Base-by-base conservation (phyloP, 2,113 vertebrate genomes). In the Pseudorasbora parva region DNA sequence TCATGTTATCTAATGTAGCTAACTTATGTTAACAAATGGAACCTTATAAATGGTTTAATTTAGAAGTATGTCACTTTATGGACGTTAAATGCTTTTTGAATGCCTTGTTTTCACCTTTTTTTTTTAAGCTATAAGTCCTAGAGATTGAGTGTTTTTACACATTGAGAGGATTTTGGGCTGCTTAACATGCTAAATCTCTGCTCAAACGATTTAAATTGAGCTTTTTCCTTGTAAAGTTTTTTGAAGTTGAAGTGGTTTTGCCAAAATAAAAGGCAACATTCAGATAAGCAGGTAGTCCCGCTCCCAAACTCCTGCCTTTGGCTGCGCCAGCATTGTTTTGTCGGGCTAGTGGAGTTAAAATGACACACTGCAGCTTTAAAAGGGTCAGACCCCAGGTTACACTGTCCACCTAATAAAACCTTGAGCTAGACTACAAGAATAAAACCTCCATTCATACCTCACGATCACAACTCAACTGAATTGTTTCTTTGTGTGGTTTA, bases 341-440 rank as follows among this genome's bases (percentile, higher is more conserved):
- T 27, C 25, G 5, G 62, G 9, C 37, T 49, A 8, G 14, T 17
- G 45, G 4, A 15, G 23, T 27, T 8, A 21, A 77, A 78, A 43
- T 59, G 56, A 59, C n/a, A 4, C n/a, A 25, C 54, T 59, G 57
- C 1, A 47, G 41, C 59, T 47, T 79, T 27, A 47, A 49, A 79
- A 47, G 9, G 57, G 41, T 25, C 77, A 79, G 59, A 79, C 59
- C 14, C n/a, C 43, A 25, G 56, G 8, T 64, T 21, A 11, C 37
- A 51, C 51, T 45, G n/a, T 33, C 25, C 78, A 80, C 59, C 78
- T 68, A 80, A 80, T 80, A 80, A 80, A 80, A 80, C 2, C 60
- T 51, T 21, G 33, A 1, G 1, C 78, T 45, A 23, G 43, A 30
- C 1, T 15, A 30, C 37, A 41, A 64, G 62, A 81, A 81, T 51